These are phyloP conservation scores for Oreochromis niloticus DNA, from an alignment of 2,113 vertebrate genomes.

Conservation along the genomic window DNA sequence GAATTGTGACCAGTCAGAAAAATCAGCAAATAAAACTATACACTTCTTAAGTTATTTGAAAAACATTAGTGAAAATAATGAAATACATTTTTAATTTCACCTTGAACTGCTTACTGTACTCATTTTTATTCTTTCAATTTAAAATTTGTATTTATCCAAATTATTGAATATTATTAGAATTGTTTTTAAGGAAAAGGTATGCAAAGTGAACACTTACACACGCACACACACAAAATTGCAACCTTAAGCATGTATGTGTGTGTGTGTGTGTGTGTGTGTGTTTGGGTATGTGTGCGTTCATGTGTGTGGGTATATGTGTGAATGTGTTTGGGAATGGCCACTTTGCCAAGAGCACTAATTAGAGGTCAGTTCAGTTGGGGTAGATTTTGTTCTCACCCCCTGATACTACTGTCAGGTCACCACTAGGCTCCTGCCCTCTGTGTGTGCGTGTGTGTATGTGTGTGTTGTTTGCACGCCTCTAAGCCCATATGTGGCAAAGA, in stretches of 20 bases:
- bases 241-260: background rate
- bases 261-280: constrained; percentile 11
- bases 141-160: background rate
- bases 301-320: constrained; percentile 5
- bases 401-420: constrained; percentile 53
- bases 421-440: background rate
- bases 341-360: constrained; percentile 79
- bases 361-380: constrained; percentile 70
- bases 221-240: background rate
- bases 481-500: constrained; percentile 50
- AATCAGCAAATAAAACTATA: background rate
- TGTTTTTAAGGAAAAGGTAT: background rate
- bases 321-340: constrained; percentile 54
- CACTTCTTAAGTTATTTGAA: background rate
- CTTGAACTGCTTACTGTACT: background rate
- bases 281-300: background rate
- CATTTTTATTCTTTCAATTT: background rate
- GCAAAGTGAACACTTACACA: background rate
- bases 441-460: background rate
- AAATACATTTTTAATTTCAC: background rate
- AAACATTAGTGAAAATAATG: background rate
- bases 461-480: background rate
- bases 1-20: background rate
- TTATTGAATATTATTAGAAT: background rate
- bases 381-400: constrained; percentile 59